Evolutionary conservation across 1,140 invertebrate genomes (phyloP), one percentile per base, ranked within the genome.

Genomic region (Portunus trituberculatus): DNA sequence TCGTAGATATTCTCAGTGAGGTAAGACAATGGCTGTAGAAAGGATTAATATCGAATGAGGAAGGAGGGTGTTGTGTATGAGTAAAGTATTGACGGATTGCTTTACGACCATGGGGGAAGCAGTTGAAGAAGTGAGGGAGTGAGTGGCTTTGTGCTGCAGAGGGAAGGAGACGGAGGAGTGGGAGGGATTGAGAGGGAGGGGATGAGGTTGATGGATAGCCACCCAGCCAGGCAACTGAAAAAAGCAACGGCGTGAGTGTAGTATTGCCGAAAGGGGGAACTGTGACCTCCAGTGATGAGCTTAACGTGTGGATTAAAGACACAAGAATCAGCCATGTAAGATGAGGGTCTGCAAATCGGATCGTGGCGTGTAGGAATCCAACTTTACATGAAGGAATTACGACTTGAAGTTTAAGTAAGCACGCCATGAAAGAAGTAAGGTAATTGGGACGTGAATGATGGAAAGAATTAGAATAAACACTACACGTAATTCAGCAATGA

Each of bases 1-100:
- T 20, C 10, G 20, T 76, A 76, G 25, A 25, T n/a, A 76, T n/a
- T n/a, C 6, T 8, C n/a, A 1, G 67, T 76, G 25, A n/a, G 16
- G 16, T 20, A n/a, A 76, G 67, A 76, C 67, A 76, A 76, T 76
- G n/a, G 67, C n/a, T 76, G 67, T 76, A n/a, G n/a, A 7, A n/a
- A n/a, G 67, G 20, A 76, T 76, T 76, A 76, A 76, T 76, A 76
- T 76, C 67, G 67, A n/a, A 76, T 76, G 67, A 76, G 67, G 67
- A 7, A 76, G 67, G 67, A 76, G 67, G 67, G 67, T 76, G 67
- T 76, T 76, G 67, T 76, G 67, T n/a, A n/a, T 25, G n/a, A 76
- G 67, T 76, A 76, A 76, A 76, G 67, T 76, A 76, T n/a, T n/a
- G 67, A 76, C 12, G 67, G 52, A 59, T 59, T 59, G 16, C 52